These are phyloP conservation scores for Lampris incognitus DNA, from an alignment of 2,113 vertebrate genomes.

Conservation along the genomic window DNA sequence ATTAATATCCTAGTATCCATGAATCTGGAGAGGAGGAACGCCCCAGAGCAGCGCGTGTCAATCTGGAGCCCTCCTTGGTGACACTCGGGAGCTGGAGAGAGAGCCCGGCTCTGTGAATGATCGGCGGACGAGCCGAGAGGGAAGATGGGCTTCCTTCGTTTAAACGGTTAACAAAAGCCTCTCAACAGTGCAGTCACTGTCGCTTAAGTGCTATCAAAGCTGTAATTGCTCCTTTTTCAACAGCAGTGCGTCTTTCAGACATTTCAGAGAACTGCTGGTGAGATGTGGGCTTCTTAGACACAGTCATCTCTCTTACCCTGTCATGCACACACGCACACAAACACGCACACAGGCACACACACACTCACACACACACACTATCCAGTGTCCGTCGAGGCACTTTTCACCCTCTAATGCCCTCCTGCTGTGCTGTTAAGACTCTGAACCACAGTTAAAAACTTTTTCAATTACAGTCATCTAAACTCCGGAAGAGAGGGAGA, in stretches of 20 bases:
- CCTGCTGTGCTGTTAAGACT: constrained; percentile 39
- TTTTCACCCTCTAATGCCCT: constrained; percentile 32
- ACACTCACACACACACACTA: neutral
- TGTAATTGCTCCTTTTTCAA: constrained; percentile 1
- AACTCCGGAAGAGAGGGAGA: constrained; percentile 10
- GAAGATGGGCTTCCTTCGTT: neutral
- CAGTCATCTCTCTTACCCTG: neutral
- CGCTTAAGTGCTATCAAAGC: constrained; percentile 1
- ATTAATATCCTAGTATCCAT: too few species aligned
- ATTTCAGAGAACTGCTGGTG: neutral
- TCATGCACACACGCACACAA: neutral
- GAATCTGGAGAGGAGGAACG: neutral
- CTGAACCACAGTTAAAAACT: constrained; percentile 32
- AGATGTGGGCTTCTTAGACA: neutral
- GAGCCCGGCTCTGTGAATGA: neutral
- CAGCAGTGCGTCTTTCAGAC: neutral
- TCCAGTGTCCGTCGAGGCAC: neutral
- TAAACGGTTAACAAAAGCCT: neutral
- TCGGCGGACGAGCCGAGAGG: neutral
- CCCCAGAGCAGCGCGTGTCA: neutral
- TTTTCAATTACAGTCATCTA: constrained; percentile 43
- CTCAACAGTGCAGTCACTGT: neutral
- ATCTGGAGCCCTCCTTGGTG: neutral
- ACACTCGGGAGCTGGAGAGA: neutral
- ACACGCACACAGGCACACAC: neutral